Conservation (phyloP, 2,797 vertebrate species). For the Argya squamiceps region DNA sequence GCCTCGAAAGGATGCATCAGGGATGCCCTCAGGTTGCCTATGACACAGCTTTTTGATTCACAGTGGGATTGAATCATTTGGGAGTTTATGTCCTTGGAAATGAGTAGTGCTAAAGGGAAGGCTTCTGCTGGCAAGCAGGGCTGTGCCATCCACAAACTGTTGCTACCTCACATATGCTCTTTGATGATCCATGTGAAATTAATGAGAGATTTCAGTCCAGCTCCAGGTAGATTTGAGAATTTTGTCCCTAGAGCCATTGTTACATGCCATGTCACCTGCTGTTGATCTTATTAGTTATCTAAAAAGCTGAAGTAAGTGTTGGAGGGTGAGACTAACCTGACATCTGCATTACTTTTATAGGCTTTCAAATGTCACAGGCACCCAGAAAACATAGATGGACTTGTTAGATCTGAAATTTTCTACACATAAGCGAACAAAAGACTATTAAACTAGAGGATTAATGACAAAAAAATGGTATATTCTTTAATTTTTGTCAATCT, state of each 20-base stretch:
- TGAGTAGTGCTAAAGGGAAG: neutral
- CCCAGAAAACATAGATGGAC: neutral
- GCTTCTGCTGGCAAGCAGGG: neutral
- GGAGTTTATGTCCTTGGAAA: neutral
- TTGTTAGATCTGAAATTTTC: neutral
- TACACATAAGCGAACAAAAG: neutral
- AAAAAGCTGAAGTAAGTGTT: neutral
- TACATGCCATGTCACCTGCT: neutral
- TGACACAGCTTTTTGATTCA: neutral
- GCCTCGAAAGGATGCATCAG: rapidly evolving
- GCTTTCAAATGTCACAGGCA: neutral
- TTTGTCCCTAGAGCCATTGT: neutral
- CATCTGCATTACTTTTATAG: neutral
- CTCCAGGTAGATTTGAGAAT: neutral
- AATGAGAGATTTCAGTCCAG: slow-evolving; percentile 10
- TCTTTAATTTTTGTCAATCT: neutral
- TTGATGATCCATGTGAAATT: slow-evolving; percentile 1
- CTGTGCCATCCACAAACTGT: neutral
- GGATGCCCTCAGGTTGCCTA: neutral
- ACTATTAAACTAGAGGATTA: neutral
- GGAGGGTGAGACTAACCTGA: neutral
- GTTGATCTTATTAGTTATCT: neutral
- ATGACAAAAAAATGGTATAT: neutral
- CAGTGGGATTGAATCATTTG: neutral
- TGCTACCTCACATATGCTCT: neutral